Percentiles rank a stretch among this genome's conserved stretches.
Conservation (phyloP, 2,888 invertebrate genomes). For the Polydrusus cervinus region DNA sequence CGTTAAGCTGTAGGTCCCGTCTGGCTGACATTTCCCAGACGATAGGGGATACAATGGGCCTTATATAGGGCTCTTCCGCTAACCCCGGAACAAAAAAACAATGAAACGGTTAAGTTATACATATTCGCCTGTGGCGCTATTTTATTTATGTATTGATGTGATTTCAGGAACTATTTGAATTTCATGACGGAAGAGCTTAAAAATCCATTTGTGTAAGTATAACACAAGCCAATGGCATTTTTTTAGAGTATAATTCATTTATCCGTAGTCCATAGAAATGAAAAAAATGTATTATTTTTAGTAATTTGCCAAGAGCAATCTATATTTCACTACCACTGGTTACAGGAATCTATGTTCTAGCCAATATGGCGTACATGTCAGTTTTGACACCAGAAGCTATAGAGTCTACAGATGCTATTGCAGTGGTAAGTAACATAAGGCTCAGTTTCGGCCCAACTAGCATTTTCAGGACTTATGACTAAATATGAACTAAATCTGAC, state of each 20-base stretch:
- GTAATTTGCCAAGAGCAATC: constrained; percentile 92
- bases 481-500: too few relatives aligned
- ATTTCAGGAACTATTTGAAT: constrained; percentile 87
- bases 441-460: too few relatives aligned
- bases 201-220: constrained; percentile 83
- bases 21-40: too few relatives aligned
- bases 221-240: too few relatives aligned
- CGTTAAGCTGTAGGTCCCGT: too few relatives aligned
- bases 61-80: too few relatives aligned
- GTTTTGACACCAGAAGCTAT: constrained; percentile 89
- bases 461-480: too few relatives aligned
- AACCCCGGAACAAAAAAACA: too few relatives aligned
- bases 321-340: constrained; percentile 93
- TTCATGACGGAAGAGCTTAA: constrained; percentile 94
- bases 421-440: constrained; percentile 75
- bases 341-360: constrained; percentile 89
- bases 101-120: too few relatives aligned
- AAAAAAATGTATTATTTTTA: constrained; percentile 59
- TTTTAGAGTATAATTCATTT: too few relatives aligned
- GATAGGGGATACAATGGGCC: too few relatives aligned
- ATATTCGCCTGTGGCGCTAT: too few relatives aligned
- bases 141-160: constrained; percentile 8
- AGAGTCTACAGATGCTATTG: constrained; percentile 93
- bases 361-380: constrained; percentile 91
- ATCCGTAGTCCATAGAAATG: background rate